phyloP scores from a whole-genome alignment of 1,140 invertebrate genomes.

The Eriocheir sinensis region DNA sequence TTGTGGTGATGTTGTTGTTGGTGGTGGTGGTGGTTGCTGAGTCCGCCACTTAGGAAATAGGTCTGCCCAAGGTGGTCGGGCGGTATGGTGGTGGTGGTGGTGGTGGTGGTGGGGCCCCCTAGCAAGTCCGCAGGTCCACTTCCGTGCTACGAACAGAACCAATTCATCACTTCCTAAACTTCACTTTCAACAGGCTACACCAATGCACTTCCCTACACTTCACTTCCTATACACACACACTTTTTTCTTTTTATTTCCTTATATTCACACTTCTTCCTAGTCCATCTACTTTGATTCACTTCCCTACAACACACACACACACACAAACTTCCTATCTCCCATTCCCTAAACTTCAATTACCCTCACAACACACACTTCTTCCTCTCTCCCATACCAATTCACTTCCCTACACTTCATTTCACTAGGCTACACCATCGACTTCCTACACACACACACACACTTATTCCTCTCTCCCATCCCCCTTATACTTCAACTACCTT shows the following conservation, averaged over 20 bases:
- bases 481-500: too few species aligned
- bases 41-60: constrained; percentile 69
- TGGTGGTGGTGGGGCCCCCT: neutral
- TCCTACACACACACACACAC: neutral
- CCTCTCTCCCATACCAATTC: neutral
- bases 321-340: neutral
- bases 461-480: neutral
- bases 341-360: too few species aligned
- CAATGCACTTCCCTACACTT: neutral
- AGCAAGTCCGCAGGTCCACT: constrained; percentile 53
- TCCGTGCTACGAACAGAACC: constrained; percentile 65
- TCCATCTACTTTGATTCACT: too few species aligned
- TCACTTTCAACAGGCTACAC: neutral
- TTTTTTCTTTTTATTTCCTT: neutral
- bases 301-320: neutral
- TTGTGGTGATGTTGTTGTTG: constrained; percentile 73
- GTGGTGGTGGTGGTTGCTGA: constrained; percentile 76
- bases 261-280: neutral
- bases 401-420: neutral
- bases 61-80: constrained; percentile 54
- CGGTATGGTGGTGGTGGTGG: constrained; percentile 7
- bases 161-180: neutral
- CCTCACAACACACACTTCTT: too few species aligned
- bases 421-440: neutral
- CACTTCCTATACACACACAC: neutral